These are phyloP conservation scores for Hetaerina titia DNA, from an alignment of 2,888 invertebrate genomes.

Conservation along the genomic window DNA sequence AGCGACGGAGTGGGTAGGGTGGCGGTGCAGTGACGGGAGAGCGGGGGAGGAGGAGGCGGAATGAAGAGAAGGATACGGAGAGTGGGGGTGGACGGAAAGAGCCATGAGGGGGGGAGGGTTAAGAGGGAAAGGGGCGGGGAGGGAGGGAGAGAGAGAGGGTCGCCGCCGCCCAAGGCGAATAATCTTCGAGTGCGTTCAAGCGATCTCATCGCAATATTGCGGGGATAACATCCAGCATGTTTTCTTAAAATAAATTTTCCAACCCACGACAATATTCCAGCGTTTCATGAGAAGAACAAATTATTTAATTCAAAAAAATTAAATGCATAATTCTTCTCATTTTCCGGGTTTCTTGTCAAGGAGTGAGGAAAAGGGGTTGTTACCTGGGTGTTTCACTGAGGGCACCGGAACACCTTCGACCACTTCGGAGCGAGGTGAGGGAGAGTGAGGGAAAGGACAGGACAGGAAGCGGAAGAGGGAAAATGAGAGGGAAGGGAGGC, in stretches of 20 bases:
- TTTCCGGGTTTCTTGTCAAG: background rate
- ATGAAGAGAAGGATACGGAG: background rate
- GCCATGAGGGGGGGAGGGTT: background rate
- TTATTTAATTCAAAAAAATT: background rate
- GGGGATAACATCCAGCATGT: background rate
- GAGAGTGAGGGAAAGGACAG: background rate
- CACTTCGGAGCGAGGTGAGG: background rate
- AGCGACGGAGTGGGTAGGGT: background rate
- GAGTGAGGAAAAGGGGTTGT: background rate
- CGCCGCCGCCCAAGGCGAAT: background rate
- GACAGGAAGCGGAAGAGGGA: background rate
- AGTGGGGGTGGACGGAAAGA: background rate
- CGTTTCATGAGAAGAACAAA: background rate
- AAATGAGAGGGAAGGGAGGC: background rate
- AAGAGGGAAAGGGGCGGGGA: background rate
- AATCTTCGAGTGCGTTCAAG: background rate
- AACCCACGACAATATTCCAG: background rate
- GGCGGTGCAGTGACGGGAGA: too few species aligned
- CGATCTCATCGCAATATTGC: background rate
- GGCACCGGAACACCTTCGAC: background rate
- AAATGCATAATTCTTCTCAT: background rate
- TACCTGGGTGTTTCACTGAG: background rate
- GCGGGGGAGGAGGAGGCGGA: too few species aligned
- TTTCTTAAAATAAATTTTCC: background rate
- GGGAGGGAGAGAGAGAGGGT: background rate